Evolutionary conservation across 2,888 invertebrate species (phyloP).

Genomic region (Phragmatobia fuliginosa): DNA sequence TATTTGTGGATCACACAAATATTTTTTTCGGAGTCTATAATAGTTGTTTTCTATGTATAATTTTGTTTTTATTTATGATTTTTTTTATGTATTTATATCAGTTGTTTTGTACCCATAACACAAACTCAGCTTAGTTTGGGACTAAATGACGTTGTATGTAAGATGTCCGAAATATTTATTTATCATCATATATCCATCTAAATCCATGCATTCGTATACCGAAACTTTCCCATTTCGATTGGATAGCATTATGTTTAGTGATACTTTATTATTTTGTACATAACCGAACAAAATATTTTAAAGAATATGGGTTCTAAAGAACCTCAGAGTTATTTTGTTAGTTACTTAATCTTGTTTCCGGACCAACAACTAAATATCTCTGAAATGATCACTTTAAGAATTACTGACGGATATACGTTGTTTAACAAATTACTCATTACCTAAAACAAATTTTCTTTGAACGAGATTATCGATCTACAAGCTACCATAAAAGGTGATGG

Average conservation of each 20-base stretch:
- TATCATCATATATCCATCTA: too few species aligned
- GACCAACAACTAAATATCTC: background rate
- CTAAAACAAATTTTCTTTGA: conserved; percentile 13
- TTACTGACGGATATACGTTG: background rate
- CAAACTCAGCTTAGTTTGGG: too few species aligned
- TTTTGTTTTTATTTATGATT: too few species aligned
- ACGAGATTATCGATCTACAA: conserved; percentile 17
- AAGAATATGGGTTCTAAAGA: background rate
- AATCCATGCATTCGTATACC: too few species aligned
- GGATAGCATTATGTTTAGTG: background rate
- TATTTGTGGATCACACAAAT: too few species aligned
- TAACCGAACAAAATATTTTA: background rate
- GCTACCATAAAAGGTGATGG: conserved; percentile 25
- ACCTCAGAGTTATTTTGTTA: background rate
- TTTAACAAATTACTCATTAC: background rate
- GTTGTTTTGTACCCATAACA: too few species aligned
- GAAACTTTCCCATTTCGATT: too few species aligned
- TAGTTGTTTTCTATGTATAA: too few species aligned
- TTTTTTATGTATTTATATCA: too few species aligned
- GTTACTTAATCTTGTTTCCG: conserved; percentile 7
- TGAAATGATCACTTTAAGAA: background rate
- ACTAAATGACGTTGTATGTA: too few species aligned
- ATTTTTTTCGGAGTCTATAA: too few species aligned
- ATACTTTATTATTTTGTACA: background rate
- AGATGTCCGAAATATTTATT: too few species aligned